These are phyloP conservation scores for Eupithecia pulchellata DNA, from an alignment of 2,888 invertebrate genomes.

Conservation along the genomic window DNA sequence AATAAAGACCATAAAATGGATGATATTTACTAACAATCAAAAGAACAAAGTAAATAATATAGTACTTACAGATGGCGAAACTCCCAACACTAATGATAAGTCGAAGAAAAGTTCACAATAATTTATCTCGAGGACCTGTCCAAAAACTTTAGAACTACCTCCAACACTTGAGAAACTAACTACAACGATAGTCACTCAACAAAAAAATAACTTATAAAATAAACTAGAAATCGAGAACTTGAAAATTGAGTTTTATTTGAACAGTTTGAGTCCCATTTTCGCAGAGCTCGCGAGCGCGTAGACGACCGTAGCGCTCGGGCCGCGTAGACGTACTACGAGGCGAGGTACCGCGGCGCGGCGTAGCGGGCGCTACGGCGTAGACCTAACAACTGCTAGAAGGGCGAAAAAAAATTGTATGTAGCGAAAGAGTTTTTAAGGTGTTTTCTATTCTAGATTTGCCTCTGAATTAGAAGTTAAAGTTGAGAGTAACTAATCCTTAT, in stretches of 20 bases:
- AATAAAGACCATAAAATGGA: not conserved
- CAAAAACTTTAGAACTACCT: conserved; percentile 14
- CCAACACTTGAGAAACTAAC: conserved; percentile 16
- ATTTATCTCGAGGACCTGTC: not conserved
- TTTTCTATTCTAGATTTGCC: not conserved
- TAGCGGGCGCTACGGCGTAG: conserved; percentile 44
- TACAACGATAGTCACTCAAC: conserved; percentile 4
- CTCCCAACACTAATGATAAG: conserved; percentile 1
- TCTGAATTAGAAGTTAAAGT: not conserved
- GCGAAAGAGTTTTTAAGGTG: not conserved
- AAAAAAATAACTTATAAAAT: not conserved
- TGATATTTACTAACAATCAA: not conserved
- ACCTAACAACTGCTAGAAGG: not conserved
- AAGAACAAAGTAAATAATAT: not conserved
- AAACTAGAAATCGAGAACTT: conserved; percentile 3
- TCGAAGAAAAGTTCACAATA: conserved; percentile 7
- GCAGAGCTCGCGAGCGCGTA: conserved; percentile 47
- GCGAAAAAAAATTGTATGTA: not conserved
- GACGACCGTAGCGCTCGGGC: conserved; percentile 62
- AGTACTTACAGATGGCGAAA: conserved; percentile 9
- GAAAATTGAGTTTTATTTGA: conserved; percentile 23
- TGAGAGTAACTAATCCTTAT: not conserved
- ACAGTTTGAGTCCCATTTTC: conserved; percentile 42
- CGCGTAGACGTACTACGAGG: conserved; percentile 58
- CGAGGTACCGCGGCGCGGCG: conserved; percentile 51